Base-by-base conservation (phyloP, 2,113 vertebrate genomes). In the Oryzias curvinotus region DNA sequence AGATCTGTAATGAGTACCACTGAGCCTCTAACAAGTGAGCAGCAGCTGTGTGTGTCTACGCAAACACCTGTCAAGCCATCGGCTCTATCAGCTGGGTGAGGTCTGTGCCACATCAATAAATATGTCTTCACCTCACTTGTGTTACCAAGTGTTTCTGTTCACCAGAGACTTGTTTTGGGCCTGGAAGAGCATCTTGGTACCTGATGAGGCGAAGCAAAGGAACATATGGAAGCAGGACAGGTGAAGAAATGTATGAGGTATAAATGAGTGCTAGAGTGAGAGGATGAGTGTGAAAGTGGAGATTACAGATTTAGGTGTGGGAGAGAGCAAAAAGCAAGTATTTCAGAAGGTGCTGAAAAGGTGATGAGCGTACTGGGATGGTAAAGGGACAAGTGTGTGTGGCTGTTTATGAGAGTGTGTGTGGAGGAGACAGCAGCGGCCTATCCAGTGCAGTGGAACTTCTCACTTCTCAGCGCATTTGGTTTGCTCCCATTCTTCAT, bases 381-480 rank as follows among this genome's bases (percentile, higher is more conserved):
- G 69, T 57, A 62, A 61, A 45, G 48, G 63, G 46, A 54, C 47
- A 73, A 57, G 75, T 81, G 64, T 57, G 55, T 52, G 51, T 44
- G 55, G 14, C 56, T 16, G 5, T 77, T 62, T 62, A 62, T 62
- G 30, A 71, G 75, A 68, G 66, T 85, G 23, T 18, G 68, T 64
- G 71, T 46, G 62, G 55, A 47, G 21, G 60, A 75, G 67, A 69
- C 64, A 86, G 84, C 83, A 88, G 89, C 71, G 76, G 90, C 85
- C 88, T 84, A 90, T 82, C 87, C 91, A 92, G 88, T 85, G 88
- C 92, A 89, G 74, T 89, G 91, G 92, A 93, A 93, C 92, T 91
- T 92, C 88, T 90, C 88, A 87, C 85, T 84, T 92, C 91, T 93
- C 92, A 93, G 91, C 91, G 89, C 88, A 87, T 92, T 93, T 90